Conservation (phyloP, 2,113 vertebrate species). For the Chelonoidis abingdonii region DNA sequence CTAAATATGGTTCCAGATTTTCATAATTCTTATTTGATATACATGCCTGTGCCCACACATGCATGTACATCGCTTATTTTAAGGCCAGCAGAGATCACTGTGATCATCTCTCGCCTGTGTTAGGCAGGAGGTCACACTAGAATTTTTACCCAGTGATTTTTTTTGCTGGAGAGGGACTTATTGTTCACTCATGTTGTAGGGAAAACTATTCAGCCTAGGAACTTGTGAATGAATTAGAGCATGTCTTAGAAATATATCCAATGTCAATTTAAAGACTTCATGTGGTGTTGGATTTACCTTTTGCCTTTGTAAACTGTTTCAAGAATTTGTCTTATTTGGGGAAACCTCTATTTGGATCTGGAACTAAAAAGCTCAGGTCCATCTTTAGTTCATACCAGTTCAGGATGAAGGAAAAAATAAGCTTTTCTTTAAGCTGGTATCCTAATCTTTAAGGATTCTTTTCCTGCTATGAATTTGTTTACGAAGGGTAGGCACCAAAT, state of each 20-base stretch:
- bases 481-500: not conserved
- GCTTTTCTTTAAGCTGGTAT: not conserved
- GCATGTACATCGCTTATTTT: not conserved
- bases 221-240: not conserved
- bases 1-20: not conserved
- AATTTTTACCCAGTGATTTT: not conserved
- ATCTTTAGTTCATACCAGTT: not conserved
- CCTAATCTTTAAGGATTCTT: not conserved
- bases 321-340: slow-evolving; percentile 22
- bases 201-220: not conserved
- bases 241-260: not conserved
- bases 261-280: not conserved
- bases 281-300: not conserved
- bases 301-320: slow-evolving; percentile 33
- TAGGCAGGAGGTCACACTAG: not conserved
- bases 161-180: not conserved
- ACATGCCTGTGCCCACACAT: not conserved
- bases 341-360: slow-evolving; percentile 8
- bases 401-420: not conserved
- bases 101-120: not conserved
- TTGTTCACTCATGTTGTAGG: not conserved
- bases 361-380: rapidly evolving
- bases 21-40: not conserved
- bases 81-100: not conserved
- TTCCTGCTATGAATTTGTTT: not conserved